Percentiles rank a stretch among this genome's conserved stretches.
phyloP scores from a whole-genome alignment of 2,888 invertebrate species.

The Perizoma affinitatum region DNA sequence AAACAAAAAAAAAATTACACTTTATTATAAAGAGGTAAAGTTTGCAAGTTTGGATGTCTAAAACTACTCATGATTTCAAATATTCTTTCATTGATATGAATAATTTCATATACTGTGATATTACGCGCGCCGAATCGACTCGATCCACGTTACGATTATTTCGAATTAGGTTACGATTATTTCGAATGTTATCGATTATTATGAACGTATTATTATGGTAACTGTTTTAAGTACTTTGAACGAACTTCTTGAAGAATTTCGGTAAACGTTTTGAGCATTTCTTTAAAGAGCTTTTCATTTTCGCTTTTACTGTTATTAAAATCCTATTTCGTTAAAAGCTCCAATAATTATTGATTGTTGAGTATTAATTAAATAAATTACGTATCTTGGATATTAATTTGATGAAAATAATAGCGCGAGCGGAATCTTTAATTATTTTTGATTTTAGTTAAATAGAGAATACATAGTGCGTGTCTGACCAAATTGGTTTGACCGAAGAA shows the following conservation, averaged over 20 bases:
- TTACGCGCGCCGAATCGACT: constrained; percentile 70
- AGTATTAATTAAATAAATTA: constrained; percentile 47
- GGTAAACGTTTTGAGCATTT: constrained; percentile 64
- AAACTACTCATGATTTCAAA: not conserved
- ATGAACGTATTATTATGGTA: constrained; percentile 71
- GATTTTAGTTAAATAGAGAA: no score
- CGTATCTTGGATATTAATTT: constrained; percentile 21
- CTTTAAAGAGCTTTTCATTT: constrained; percentile 69
- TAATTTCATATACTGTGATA: no score
- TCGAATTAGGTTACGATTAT: constrained; percentile 70
- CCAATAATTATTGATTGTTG: constrained; percentile 48
- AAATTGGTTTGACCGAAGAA: no score
- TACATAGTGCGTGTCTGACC: no score
- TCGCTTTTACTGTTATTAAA: constrained; percentile 68
- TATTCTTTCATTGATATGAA: constrained; percentile 49
- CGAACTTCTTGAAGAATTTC: constrained; percentile 67
- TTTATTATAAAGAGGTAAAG: no score
- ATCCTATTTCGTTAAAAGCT: constrained; percentile 63
- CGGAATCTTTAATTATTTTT: not conserved
- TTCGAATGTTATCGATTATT: constrained; percentile 72
- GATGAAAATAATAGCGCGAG: constrained; percentile 17
- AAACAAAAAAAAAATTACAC: no score
- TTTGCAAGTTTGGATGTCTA: no score
- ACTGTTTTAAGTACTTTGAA: constrained; percentile 69
- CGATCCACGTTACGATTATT: constrained; percentile 70